Evolutionary conservation across 2,888 invertebrate genomes (phyloP), one percentile per base, ranked within the genome.

Genomic region (Chironomus riparius): DNA sequence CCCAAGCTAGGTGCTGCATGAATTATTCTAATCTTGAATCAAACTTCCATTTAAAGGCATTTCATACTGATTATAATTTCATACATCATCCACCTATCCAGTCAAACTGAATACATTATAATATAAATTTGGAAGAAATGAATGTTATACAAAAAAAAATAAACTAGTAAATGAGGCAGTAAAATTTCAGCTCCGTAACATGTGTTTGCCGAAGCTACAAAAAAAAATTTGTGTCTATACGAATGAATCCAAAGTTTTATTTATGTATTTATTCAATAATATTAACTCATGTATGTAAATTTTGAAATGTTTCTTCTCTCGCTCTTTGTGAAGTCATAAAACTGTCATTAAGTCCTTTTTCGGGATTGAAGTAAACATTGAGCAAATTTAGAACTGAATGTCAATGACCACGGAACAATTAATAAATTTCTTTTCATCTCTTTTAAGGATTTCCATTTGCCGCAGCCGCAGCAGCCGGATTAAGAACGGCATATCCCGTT

Each of bases 401-500:
- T 38, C 38, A 38, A 38, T 38, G 38, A 38, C 38, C 38, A 38
- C 38, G 38, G 38, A 38, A 10, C 7, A 72, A 61, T 61, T 72
- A 61, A 28, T 72, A 18, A 70, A 72, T 62, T 47, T 77, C 76
- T 75, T 65, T 78, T 77, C 70, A 72, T 78, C 68, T 76, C 21
- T 71, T 86, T 86, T 76, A 86, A 90, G 90, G 90, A 81, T 90
- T 90, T 83, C 88, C 90, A 81, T 90, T 90, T 82, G 90, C 92
- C 78, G 87, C 89, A 69, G 91, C 92, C 78, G 90, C 93, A 78
- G 90, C 92, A 78, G 87, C 89, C 74, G 91, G 92, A 78, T 90
- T 93, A 77, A 88, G 93, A 79, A 87, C 92, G 78, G 92, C 92
- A 78, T 93, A 93, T 83, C 93, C 90, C 76, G 84, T 93, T 78